Evolutionary conservation across 2,888 invertebrate species (phyloP), one percentile per base, ranked within the genome.

Genomic region (Leptogaster cylindrica): DNA sequence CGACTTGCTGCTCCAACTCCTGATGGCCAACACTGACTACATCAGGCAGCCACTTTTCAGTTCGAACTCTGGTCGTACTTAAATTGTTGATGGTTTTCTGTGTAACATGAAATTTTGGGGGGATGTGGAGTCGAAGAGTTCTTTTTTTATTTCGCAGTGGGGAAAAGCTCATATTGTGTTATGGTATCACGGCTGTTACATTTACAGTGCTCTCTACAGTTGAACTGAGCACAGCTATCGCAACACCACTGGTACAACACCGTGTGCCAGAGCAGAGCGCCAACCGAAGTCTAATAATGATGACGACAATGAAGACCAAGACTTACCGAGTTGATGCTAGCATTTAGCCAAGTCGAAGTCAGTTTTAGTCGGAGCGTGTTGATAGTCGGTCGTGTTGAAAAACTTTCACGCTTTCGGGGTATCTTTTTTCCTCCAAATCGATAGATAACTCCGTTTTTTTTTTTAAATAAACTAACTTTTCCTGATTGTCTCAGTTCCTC

Each of bases 351-450:
- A 65, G 46, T 68, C 65, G 66, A 66, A 65, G 46, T 68, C 65
- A 68, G 68, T 68, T 68, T 66, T 55, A 48, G 61, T 65, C 64
- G 68, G 61, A 66, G 61, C 68, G 68, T 44, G 68, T 61, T 66
- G 51, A 65, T 48, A 61, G 61, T 68, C 68, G 61, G 68, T 68
- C 68, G 61, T 61, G 61, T 12, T 44, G 28, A 44, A 28, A 28
- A 61, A 61, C 41, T 41, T 61, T 44, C 44, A 44, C 61, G 61
- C 41, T 61, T 28, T 61, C 61, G 61, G 28, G 7, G 31, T 31
- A 44, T 55, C 18, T 39, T 55, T 48, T 55, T 55, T 46, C 46
- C 36, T 48, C 36, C 36, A 55, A 55, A 55, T 55, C 55, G 55
- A 36, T 55, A 20, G 55, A 55, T 55, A 36, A 36, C 55, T 55